Evolutionary conservation across 2,113 vertebrate species (phyloP), one percentile per base, ranked within the genome.

Genomic region (Turdus rufiventris): DNA sequence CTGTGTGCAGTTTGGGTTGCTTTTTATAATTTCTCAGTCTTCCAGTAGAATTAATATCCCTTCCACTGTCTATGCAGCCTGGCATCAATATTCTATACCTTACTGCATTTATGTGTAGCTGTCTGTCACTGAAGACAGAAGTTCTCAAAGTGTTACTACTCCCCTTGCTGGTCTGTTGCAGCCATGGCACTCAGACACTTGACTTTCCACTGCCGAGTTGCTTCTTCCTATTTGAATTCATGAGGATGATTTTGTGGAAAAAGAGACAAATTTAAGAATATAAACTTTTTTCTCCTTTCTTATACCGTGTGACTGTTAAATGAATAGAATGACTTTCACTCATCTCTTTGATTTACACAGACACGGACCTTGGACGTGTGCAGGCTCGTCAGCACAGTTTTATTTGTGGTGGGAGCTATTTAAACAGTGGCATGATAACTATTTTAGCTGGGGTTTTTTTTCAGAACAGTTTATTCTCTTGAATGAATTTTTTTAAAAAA

Each of bases 121-220:
- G 89, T 10, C 25, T 48, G 4, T 14, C 10, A 23, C 61, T 3
- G 79, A 42, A 86, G 66, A 81, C 21, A 28, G 70, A 84, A 71
- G 94, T 66, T 98, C 96, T 94, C 75, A 40, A 98, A 98, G 98
- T 96, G 98, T 98, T 97, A 98, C 95, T 97, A 61, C 98, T 96
- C 98, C 98, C 96, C 98, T 97, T 98, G 94, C 97, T 98, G 98
- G 98, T 65, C 26, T 47, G 5, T 53, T 87, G 34, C 20, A 50
- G 97, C 73, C 96, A 98, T 96, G 88, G 94, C 98, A 96, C 75
- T 42, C 50, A 31, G 54, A 20, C 31, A 18, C 36, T 51, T 38
- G 20, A 14, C 47, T 75, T 79, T 43, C 29, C 33, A 24, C 51
- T 4, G 11, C 31, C 48, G 51, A 71, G 31, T 24, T 65, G 21